Evolutionary conservation across 1,140 invertebrate species (phyloP).

Genomic region (Tetramorium parvispinum): DNA sequence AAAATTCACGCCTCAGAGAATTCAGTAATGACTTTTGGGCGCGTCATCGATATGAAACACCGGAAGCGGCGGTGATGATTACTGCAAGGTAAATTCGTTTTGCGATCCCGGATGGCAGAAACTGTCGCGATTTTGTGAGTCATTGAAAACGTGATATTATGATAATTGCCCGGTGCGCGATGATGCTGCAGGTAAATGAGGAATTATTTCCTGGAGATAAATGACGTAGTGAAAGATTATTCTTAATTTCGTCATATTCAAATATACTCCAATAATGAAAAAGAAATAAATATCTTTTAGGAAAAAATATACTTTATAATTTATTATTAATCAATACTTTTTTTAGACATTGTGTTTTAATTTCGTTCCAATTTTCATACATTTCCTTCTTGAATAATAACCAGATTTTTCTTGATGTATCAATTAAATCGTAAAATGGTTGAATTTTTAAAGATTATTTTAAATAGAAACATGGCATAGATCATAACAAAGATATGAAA

Average conservation of each 20-base stretch:
- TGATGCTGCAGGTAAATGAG: background rate
- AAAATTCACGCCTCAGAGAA: constrained; percentile 35
- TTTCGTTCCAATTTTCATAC: background rate
- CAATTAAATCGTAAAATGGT: background rate
- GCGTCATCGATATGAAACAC: constrained; percentile 33
- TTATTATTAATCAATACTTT: background rate
- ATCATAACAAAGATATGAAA: background rate
- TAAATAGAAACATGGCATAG: background rate
- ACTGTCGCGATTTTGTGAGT: constrained; percentile 49
- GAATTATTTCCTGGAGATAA: constrained; percentile 19
- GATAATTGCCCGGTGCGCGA: constrained; percentile 12
- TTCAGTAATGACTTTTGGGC: constrained; percentile 20
- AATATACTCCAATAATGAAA: background rate
- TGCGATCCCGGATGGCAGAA: background rate
- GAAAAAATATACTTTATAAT: background rate
- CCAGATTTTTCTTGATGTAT: background rate
- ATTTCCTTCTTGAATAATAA: background rate
- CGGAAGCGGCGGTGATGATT: constrained; percentile 42
- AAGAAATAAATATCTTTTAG: background rate
- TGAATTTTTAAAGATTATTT: background rate
- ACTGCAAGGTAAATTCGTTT: background rate
- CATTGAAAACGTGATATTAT: constrained; percentile 18
- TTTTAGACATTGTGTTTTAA: background rate
- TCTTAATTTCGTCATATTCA: background rate
- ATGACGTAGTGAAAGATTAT: constrained; percentile 28